A percentile compares a stretch with the other conserved stretches of the same genome.
These are phyloP conservation scores for Lordiphosa andalusiaca DNA, from an alignment of 2,888 invertebrate species.

Conservation along the genomic window DNA sequence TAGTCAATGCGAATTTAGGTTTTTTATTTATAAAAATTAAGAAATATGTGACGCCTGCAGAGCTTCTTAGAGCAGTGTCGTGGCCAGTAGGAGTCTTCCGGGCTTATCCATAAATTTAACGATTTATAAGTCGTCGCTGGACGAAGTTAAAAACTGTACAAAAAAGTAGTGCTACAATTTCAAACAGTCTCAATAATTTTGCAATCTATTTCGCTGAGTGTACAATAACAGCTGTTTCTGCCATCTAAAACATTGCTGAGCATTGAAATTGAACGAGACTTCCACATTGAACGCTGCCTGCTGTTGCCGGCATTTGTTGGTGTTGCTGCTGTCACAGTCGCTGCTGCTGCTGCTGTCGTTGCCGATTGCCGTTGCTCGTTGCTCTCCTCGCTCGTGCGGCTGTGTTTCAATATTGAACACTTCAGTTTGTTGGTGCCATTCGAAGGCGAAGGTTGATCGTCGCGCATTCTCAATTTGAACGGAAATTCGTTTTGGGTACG, in stretches of 20 bases:
- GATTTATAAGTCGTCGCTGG: too few relatives aligned
- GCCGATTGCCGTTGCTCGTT: slow-evolving; percentile 16
- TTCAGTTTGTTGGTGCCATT: slow-evolving; percentile 68
- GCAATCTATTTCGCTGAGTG: slow-evolving; percentile 12
- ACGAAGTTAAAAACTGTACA: too few relatives aligned
- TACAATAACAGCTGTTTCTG: slow-evolving; percentile 15
- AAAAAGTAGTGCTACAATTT: too few relatives aligned
- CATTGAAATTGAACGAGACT: too few relatives aligned
- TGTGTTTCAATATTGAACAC: slow-evolving; percentile 34
- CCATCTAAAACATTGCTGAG: too few relatives aligned
- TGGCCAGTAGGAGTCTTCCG: too few relatives aligned
- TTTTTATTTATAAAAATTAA: too few relatives aligned
- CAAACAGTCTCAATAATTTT: too few relatives aligned
- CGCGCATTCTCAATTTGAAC: slow-evolving; percentile 22
- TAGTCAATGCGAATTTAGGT: too few relatives aligned
- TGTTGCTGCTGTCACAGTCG: not conserved
- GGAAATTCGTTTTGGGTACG: slow-evolving; percentile 18
- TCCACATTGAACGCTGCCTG: slow-evolving; percentile 4
- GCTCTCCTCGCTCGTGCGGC: slow-evolving; percentile 17
- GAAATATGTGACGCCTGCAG: too few relatives aligned
- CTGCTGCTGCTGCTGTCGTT: not conserved
- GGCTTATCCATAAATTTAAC: too few relatives aligned
- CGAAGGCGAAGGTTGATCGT: slow-evolving; percentile 63
- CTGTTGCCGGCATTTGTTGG: slow-evolving; percentile 12
- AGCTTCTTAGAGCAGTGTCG: too few relatives aligned